A percentile compares a stretch with the other conserved stretches of the same genome.
Evolutionary conservation across 2,888 invertebrate species (phyloP).

Genomic region (Arenicola marina): DNA sequence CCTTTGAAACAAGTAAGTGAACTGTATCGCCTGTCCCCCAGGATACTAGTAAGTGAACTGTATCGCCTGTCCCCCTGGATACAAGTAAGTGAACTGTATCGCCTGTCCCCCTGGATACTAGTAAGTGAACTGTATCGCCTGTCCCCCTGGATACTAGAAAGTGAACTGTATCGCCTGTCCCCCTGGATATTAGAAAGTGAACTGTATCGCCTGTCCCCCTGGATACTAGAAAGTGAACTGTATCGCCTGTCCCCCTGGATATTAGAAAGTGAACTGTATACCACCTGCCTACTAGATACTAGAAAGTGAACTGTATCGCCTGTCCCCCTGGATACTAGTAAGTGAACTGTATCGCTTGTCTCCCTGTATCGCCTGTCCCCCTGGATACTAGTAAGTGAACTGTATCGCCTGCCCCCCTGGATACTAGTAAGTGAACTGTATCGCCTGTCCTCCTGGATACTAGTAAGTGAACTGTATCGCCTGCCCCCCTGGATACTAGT

Average conservation of each 20-base stretch:
- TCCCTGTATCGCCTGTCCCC: too few relatives aligned
- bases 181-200: conserved; percentile 26
- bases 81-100: conserved; percentile 17
- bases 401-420: conserved; percentile 8
- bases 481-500: conserved; percentile 22
- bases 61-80: conserved; percentile 12
- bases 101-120: conserved; percentile 18
- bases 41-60: conserved; percentile 24
- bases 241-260: conserved; percentile 12
- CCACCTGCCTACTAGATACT: conserved; percentile 22
- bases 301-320: conserved; percentile 13
- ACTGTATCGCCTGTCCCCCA: neutral
- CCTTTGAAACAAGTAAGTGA: conserved; percentile 24
- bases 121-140: conserved; percentile 12
- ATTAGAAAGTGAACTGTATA: conserved; percentile 18
- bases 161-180: conserved; percentile 4
- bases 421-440: conserved; percentile 19
- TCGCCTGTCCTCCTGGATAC: conserved; percentile 15
- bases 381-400: conserved; percentile 26
- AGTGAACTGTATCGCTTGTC: conserved; percentile 3
- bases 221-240: conserved; percentile 24
- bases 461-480: conserved; percentile 16
- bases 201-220: neutral
- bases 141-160: conserved; percentile 25
- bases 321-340: conserved; percentile 24